Evolutionary conservation across 2,888 invertebrate species (phyloP).

Genomic region (Pristionchus exspectatus): DNA sequence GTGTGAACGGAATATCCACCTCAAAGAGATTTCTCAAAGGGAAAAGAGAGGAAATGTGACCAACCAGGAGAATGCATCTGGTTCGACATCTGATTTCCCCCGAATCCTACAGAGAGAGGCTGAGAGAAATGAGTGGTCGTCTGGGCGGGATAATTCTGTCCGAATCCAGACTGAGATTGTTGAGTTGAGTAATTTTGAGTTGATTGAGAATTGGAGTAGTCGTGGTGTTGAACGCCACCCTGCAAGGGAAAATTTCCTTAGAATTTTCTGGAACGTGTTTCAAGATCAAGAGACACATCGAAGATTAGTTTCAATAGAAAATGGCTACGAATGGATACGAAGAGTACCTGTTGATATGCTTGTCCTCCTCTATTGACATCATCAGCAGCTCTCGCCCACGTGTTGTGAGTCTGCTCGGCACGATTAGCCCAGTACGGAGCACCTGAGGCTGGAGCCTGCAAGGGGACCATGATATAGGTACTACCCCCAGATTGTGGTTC

Average conservation of each 20-base stretch:
- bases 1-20: conserved; percentile 43
- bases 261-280: no score
- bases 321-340: no score
- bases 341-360: neutral
- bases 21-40: neutral
- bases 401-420: conserved; percentile 68
- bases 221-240: conserved; percentile 17
- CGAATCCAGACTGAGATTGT: neutral
- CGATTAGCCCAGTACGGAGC: conserved; percentile 73
- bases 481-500: neutral
- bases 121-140: conserved; percentile 23
- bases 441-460: conserved; percentile 64
- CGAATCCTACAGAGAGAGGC: conserved; percentile 30
- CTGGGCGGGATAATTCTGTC: neutral
- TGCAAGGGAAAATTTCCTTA: neutral
- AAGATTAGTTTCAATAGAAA: no score
- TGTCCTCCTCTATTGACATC: conserved; percentile 59
- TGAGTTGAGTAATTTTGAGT: conserved; percentile 8
- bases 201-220: neutral
- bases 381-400: conserved; percentile 73
- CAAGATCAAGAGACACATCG: no score
- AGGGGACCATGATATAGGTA: neutral
- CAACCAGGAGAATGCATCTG: conserved; percentile 48
- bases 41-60: neutral
- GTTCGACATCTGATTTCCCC: neutral